Conservation (phyloP, 1,140 invertebrate genomes). For the Acromyrmex echinatior region DNA sequence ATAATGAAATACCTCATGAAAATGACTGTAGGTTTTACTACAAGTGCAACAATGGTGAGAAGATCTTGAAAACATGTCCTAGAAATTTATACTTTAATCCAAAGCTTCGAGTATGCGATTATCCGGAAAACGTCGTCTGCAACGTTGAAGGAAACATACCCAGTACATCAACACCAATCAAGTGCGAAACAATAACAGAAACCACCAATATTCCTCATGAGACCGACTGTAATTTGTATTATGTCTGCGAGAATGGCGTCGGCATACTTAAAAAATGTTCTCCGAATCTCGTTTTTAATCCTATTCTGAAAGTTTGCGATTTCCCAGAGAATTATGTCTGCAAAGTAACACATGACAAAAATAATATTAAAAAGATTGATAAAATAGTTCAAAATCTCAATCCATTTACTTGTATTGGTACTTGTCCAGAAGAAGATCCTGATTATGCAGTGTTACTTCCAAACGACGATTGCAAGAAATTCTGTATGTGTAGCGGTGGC, state of each 20-base stretch:
- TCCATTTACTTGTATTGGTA: slow-evolving; percentile 7
- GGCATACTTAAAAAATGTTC: slow-evolving; percentile 85
- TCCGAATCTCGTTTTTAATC: slow-evolving; percentile 85
- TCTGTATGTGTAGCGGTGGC: slow-evolving; percentile 47
- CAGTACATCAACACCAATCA: not conserved
- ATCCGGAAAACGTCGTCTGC: slow-evolving; percentile 76
- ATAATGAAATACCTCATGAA: slow-evolving; percentile 82
- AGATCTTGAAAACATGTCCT: slow-evolving; percentile 84
- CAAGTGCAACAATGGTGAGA: slow-evolving; percentile 86
- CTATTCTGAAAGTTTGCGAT: slow-evolving; percentile 83
- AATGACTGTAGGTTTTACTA: slow-evolving; percentile 87
- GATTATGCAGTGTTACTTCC: not conserved
- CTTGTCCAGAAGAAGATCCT: slow-evolving; percentile 10
- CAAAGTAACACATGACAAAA: not conserved
- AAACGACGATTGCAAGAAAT: slow-evolving; percentile 43
- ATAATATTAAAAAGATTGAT: not conserved
- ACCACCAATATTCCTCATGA: slow-evolving; percentile 79
- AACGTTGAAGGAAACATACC: not conserved
- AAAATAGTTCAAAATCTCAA: not conserved
- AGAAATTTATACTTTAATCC: slow-evolving; percentile 86
- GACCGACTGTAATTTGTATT: slow-evolving; percentile 86
- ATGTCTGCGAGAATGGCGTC: slow-evolving; percentile 86
- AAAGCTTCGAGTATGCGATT: slow-evolving; percentile 80
- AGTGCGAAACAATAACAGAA: not conserved
- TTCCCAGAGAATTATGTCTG: slow-evolving; percentile 71